Evolutionary conservation across 2,888 invertebrate genomes (phyloP), one percentile per base, ranked within the genome.

Genomic region (Catocala nupta): DNA sequence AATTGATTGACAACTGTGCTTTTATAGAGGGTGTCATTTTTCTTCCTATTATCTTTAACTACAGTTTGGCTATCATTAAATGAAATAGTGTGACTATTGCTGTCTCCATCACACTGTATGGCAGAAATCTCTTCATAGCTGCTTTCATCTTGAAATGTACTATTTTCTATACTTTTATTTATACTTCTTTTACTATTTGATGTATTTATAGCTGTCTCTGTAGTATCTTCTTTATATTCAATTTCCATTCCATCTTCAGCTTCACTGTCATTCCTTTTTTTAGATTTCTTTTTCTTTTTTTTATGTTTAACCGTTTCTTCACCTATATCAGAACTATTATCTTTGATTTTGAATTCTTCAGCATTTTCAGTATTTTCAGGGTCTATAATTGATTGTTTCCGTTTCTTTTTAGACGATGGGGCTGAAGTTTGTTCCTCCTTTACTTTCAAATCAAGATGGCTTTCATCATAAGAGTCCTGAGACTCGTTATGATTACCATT

Each of bases 371-470:
- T 61, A 50, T 70, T 54, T 45, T 8, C 9, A 39, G 5, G 36
- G 36, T 68, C 52, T n/a, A 43, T 25, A 57, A 57, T 68, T 34
- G 48, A 52, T 5, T 52, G 52, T n/a, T 67, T 81, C 54, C 58
- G 68, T 39, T 70, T 71, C 56, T 71, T 71, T 54, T 71, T 76
- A 34, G 12, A 25, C 1, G 11, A 39, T 44, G 65, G 47, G 43
- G 58, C 52, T 47, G 63, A 63, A 6, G 60, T 59, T 55, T 81
- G 64, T 72, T 86, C 86, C 65, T 85, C 76, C 59, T 90, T 88
- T 0, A 90, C 87, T 71, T 77, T 78, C 34, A 81, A 63, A 59
- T 88, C 73, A 11, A 89, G 71, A 68, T 79, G 85, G 44, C 77
- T 77, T 59, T 88, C 83, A 80, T 83, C 78, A 63, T 80, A 64